Percentiles rank a stretch among this genome's conserved stretches.
Evolutionary conservation across 2,113 vertebrate species (phyloP).

Genomic region (Formicarius rufipectus): DNA sequence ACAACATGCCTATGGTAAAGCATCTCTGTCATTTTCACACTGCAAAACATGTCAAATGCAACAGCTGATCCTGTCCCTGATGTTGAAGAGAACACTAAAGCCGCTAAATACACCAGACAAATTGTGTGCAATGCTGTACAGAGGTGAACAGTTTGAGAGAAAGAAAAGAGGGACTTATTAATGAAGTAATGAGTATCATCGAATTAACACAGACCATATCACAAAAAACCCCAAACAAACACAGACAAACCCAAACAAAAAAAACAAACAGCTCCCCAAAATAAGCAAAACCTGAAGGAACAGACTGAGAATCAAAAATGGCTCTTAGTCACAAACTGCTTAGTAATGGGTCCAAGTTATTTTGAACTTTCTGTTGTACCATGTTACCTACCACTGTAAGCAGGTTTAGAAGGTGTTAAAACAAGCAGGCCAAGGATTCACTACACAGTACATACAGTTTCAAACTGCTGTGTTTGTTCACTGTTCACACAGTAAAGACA

Average conservation of each 20-base stretch:
- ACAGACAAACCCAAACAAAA: neutral
- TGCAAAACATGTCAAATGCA: neutral
- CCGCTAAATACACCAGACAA: neutral
- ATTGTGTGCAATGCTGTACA: neutral
- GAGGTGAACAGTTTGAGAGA: neutral
- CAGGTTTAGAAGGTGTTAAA: neutral
- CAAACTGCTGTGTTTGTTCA: neutral
- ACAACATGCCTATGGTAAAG: neutral
- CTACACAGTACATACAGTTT: neutral
- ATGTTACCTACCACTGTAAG: neutral
- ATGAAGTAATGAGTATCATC: neutral
- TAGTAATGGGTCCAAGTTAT: neutral
- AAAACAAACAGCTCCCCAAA: neutral
- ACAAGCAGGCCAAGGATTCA: neutral
- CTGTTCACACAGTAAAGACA: neutral
- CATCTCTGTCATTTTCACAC: neutral
- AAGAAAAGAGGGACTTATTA: neutral
- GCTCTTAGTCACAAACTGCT: neutral
- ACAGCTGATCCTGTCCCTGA: neutral
- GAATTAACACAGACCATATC: neutral
- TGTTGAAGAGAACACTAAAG: neutral
- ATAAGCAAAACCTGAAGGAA: neutral
- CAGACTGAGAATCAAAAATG: neutral
- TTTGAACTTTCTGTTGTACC: neutral
- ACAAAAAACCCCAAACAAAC: neutral